These are phyloP conservation scores for Diarsia rubi DNA, from an alignment of 2,888 invertebrate genomes.

Conservation along the genomic window DNA sequence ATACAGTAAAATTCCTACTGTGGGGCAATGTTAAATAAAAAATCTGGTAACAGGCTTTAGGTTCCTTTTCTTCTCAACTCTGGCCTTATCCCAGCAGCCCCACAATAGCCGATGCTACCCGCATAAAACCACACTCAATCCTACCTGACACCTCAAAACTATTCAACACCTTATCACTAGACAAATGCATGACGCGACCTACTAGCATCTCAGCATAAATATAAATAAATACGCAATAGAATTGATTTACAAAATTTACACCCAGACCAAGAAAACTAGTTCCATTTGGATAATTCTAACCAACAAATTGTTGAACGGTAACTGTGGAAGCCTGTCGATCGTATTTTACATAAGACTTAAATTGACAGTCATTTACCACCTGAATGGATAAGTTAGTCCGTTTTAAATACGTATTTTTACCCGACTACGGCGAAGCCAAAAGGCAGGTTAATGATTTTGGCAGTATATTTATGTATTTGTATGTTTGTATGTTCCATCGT, in stretches of 20 bases:
- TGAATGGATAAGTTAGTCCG: constrained; percentile 25
- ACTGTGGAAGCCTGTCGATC: constrained; percentile 21
- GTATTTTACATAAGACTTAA: constrained; percentile 41
- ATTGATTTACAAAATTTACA: constrained; percentile 54
- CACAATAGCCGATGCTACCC: neutral
- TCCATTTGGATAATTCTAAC: constrained; percentile 47
- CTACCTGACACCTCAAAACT: constrained; percentile 19
- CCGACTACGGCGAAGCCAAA: too few relatives aligned
- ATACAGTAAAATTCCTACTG: too few relatives aligned
- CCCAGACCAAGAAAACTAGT: constrained; percentile 16
- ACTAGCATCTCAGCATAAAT: constrained; percentile 50
- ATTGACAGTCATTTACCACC: constrained; percentile 49
- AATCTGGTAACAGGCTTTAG: neutral
- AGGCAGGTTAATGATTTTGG: too few relatives aligned
- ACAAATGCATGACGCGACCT: constrained; percentile 50
- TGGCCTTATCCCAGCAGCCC: neutral
- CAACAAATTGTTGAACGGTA: constrained; percentile 54
- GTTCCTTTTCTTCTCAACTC: neutral
- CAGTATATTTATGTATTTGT: too few relatives aligned
- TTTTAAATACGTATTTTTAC: constrained; percentile 21
- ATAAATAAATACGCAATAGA: constrained; percentile 49
- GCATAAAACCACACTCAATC: constrained; percentile 1
- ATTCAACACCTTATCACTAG: constrained; percentile 24
- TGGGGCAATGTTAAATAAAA: too few relatives aligned
- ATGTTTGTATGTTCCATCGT: too few relatives aligned